Evolutionary conservation across 2,797 vertebrate genomes (phyloP).

Genomic region (Manis crassicaudata): DNA sequence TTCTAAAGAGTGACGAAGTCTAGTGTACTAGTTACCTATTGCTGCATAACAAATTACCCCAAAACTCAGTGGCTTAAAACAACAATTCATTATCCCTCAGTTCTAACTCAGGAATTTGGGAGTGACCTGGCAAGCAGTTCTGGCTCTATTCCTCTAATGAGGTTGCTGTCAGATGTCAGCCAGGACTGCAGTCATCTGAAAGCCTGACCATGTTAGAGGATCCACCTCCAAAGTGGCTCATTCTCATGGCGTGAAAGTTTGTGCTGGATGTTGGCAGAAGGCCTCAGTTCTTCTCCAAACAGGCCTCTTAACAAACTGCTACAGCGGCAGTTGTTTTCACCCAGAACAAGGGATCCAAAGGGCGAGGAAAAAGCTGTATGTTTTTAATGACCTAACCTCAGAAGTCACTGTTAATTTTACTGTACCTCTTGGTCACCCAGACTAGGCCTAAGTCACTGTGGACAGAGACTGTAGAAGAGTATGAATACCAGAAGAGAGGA

Average conservation of each 20-base stretch:
- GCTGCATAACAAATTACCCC: slow-evolving; percentile 35
- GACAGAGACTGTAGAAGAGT: neutral
- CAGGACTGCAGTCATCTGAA: neutral
- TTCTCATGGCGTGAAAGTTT: neutral
- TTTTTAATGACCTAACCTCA: neutral
- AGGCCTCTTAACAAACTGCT: neutral
- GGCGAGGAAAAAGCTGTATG: neutral
- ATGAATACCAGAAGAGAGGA: neutral
- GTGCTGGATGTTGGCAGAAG: neutral
- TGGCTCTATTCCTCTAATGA: neutral
- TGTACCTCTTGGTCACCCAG: neutral
- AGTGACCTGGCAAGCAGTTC: neutral
- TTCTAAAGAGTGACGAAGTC: neutral
- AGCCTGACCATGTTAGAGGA: neutral
- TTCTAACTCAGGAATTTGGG: slow-evolving; percentile 5
- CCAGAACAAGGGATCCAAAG: neutral
- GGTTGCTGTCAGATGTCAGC: neutral
- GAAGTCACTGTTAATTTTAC: slow-evolving; percentile 30
- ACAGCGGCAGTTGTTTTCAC: neutral
- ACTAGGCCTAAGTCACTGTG: neutral
- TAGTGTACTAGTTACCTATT: slow-evolving; percentile 2
- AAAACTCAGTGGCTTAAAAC: neutral
- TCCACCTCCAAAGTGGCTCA: neutral
- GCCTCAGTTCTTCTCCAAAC: neutral
- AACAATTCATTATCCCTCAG: neutral